Evolutionary conservation across 1,140 invertebrate genomes (phyloP).

Genomic region (Leptinotarsa defecta): DNA sequence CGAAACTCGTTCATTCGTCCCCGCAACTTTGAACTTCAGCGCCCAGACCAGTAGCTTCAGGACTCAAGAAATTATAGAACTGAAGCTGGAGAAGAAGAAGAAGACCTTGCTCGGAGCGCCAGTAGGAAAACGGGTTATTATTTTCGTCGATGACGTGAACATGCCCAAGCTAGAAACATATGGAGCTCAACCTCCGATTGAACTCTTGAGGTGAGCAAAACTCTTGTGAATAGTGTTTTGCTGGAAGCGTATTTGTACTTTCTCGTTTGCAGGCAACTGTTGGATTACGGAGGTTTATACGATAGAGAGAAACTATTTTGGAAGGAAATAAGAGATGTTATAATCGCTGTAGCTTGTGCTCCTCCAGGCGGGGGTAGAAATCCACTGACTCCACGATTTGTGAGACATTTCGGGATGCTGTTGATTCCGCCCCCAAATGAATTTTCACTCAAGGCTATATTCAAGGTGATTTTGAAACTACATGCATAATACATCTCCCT

Average conservation of each 20-base stretch:
- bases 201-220: conserved; percentile 72
- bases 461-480: conserved; percentile 62
- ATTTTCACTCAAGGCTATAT: conserved; percentile 78
- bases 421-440: conserved; percentile 76
- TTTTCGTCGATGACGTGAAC: conserved; percentile 93
- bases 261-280: conserved; percentile 66
- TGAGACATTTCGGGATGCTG: conserved; percentile 83
- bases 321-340: conserved; percentile 84
- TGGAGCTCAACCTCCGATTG: conserved; percentile 88
- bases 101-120: conserved; percentile 83
- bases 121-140: conserved; percentile 78
- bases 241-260: neutral
- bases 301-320: conserved; percentile 85
- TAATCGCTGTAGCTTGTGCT: conserved; percentile 81
- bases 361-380: conserved; percentile 88
- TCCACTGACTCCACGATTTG: conserved; percentile 79
- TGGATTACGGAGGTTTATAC: conserved; percentile 83
- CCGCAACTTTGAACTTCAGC: conserved; percentile 83
- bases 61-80: conserved; percentile 80
- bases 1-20: conserved; percentile 66
- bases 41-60: conserved; percentile 83
- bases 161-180: conserved; percentile 86
- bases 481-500: no score
- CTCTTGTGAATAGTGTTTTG: neutral
- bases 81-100: conserved; percentile 80